Conservation (phyloP, 2,888 invertebrate species). For the Parnassius mnemosyne region DNA sequence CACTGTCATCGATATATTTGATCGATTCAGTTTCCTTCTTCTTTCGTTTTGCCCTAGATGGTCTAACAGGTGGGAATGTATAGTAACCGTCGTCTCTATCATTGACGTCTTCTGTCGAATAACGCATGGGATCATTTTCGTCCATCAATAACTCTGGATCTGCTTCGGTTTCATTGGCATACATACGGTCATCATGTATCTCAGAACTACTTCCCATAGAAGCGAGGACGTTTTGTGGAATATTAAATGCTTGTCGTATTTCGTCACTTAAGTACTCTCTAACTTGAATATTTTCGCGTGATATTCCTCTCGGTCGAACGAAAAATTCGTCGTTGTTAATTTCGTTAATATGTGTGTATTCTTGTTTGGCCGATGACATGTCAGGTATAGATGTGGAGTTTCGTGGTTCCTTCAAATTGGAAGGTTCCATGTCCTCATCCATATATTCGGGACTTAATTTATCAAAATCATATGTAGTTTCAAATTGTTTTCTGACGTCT, state of each 20-base stretch:
- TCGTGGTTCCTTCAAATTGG: constrained; percentile 45
- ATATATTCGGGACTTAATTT: constrained; percentile 80
- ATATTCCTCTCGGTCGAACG: constrained; percentile 89
- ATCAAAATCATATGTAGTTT: constrained; percentile 76
- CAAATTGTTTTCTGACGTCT: constrained; percentile 62
- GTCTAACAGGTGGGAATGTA: constrained; percentile 79
- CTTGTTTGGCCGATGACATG: constrained; percentile 54
- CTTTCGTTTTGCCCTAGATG: constrained; percentile 78
- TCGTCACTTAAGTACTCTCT: constrained; percentile 89
- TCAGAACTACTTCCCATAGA: constrained; percentile 76
- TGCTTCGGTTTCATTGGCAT: constrained; percentile 61
- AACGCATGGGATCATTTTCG: constrained; percentile 56
- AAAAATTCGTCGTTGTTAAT: constrained; percentile 94
- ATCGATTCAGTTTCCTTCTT: constrained; percentile 64
- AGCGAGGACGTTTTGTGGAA: constrained; percentile 83
- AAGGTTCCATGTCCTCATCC: constrained; percentile 62
- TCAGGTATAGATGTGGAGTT: constrained; percentile 53
- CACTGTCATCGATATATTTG: constrained; percentile 68
- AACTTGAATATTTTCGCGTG: constrained; percentile 89
- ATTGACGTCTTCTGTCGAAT: constrained; percentile 68
- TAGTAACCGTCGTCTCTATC: constrained; percentile 77
- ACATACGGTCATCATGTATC: constrained; percentile 55
- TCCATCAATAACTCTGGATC: constrained; percentile 65
- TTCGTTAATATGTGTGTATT: constrained; percentile 85
- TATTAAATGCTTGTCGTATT: constrained; percentile 88